phyloP scores from a whole-genome alignment of 2,888 invertebrate species.

The Anthophora plumipes region DNA sequence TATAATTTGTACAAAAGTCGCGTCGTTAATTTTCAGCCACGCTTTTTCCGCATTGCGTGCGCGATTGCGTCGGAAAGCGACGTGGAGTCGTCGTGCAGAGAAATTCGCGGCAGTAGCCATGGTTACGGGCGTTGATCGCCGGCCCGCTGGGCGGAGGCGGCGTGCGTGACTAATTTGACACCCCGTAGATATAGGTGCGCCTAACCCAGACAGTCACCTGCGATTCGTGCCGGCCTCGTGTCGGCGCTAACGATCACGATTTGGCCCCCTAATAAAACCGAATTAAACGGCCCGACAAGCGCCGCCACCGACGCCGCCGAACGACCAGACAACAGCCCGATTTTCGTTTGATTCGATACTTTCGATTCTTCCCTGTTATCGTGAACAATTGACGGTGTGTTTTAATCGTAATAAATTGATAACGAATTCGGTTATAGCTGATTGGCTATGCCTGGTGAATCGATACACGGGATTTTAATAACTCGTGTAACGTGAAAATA shows the following conservation, averaged over 20 bases:
- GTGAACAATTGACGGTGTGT: too few relatives aligned
- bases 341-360: slow-evolving; percentile 5
- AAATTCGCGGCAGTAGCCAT: slow-evolving; percentile 71
- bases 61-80: slow-evolving; percentile 60
- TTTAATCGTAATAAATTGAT: background rate
- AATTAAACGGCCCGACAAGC: slow-evolving; percentile 73
- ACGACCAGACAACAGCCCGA: slow-evolving; percentile 19
- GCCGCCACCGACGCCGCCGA: slow-evolving; percentile 44
- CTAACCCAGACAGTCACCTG: slow-evolving; percentile 74
- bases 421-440: too few relatives aligned
- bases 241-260: slow-evolving; percentile 77
- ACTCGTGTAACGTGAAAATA: too few relatives aligned
- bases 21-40: slow-evolving; percentile 44
- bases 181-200: slow-evolving; percentile 70
- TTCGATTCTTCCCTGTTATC: background rate
- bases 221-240: slow-evolving; percentile 73
- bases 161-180: slow-evolving; percentile 80
- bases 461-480: too few relatives aligned
- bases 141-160: slow-evolving; percentile 59
- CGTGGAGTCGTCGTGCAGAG: slow-evolving; percentile 56
- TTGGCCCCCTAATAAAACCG: slow-evolving; percentile 72
- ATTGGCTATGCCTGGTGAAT: too few relatives aligned
- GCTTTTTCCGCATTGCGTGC: slow-evolving; percentile 64
- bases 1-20: background rate
- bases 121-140: slow-evolving; percentile 66